These are phyloP conservation scores for Rhipidura dahli DNA, from an alignment of 2,113 vertebrate species.

Conservation along the genomic window DNA sequence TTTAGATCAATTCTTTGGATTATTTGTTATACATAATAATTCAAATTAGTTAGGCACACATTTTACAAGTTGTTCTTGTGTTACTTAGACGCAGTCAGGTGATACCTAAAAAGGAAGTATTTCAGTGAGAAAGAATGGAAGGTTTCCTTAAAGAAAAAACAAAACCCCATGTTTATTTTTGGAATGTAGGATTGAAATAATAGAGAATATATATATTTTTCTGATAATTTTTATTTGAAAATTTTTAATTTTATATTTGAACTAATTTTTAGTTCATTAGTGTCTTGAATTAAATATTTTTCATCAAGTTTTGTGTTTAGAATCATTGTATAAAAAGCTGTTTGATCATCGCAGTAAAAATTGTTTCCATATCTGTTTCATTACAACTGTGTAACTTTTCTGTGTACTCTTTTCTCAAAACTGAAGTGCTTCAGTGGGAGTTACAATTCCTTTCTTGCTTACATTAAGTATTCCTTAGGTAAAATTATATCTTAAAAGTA, in stretches of 20 bases:
- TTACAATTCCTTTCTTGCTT: not conserved
- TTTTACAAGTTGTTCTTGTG: not conserved
- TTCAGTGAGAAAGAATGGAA: not conserved
- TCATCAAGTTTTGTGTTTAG: not conserved
- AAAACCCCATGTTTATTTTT: not conserved
- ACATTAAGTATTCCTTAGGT: not conserved
- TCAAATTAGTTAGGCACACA: not conserved
- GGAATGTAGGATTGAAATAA: not conserved
- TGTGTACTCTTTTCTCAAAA: not conserved
- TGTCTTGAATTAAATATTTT: not conserved
- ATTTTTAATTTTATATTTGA: not conserved
- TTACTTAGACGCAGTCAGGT: not conserved
- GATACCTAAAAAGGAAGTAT: not conserved
- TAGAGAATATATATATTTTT: not conserved
- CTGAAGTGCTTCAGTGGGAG: not conserved
- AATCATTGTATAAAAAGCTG: not conserved
- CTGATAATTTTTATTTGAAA: not conserved
- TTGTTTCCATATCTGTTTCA: not conserved
- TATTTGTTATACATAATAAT: not conserved
- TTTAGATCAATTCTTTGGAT: not conserved
- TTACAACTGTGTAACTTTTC: not conserved
- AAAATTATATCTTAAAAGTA: not conserved
- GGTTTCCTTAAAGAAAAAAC: not conserved
- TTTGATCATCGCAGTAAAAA: not conserved
- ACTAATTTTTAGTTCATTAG: not conserved